Conservation (phyloP, 2,797 vertebrate species). For the Uromys caudimaculatus region DNA sequence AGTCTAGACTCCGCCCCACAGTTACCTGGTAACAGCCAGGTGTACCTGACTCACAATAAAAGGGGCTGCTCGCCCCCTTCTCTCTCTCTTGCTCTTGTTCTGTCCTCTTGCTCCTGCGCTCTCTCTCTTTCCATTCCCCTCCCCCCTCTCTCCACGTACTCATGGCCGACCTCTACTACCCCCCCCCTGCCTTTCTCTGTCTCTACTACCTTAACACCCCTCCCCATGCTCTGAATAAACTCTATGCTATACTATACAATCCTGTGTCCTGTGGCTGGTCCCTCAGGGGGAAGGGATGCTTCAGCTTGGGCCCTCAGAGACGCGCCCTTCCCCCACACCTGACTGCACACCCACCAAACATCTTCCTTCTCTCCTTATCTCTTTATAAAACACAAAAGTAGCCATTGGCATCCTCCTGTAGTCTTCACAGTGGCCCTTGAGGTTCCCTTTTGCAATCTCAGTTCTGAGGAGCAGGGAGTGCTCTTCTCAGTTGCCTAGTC, state of each 20-base stretch:
- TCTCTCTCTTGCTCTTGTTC: no score
- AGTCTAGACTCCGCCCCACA: neutral
- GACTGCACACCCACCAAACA: neutral
- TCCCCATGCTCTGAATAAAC: neutral
- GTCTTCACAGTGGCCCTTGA: neutral
- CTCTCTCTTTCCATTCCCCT: no score
- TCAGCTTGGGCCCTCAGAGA: neutral
- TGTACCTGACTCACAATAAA: neutral
- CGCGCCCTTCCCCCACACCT: neutral
- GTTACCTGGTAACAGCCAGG: neutral
- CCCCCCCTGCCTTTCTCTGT: no score
- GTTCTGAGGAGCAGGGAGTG: neutral
- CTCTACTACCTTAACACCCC: neutral
- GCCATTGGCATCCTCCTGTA: neutral
- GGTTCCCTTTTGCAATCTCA: neutral
- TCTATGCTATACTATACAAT: neutral
- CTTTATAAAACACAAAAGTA: neutral
- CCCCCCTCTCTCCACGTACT: no score
- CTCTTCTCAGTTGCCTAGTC: neutral
- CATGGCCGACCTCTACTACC: no score
- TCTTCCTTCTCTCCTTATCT: neutral
- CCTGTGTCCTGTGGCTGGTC: neutral
- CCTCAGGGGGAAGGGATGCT: neutral
- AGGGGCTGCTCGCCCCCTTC: neutral
- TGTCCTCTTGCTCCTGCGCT: neutral